Base-by-base conservation (phyloP, 2,888 invertebrate species). In the Tupiocoris notatus region DNA sequence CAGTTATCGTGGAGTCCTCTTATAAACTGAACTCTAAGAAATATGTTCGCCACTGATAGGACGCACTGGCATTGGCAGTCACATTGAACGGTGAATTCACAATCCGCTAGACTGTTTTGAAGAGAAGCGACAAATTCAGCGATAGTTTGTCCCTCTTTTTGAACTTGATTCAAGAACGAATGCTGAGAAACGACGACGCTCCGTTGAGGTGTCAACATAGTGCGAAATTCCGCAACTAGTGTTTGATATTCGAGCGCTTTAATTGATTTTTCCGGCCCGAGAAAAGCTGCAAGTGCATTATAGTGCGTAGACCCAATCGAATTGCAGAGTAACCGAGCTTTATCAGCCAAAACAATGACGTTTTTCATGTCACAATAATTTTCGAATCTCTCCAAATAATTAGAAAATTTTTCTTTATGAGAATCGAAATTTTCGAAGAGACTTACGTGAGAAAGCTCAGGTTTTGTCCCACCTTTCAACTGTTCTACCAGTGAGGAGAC, bases 301-400 rank as follows among this genome's bases (percentile, higher is more conserved):
- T 66, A 66, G 21, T 66, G 66, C 7, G n/a, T 64, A 6, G 64
- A 64, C 9, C 64, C 64, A 21, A 64, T 64, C 3, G 64, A 64
- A n/a, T 3, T 25, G 18, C 66, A 66, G 2, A 66, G 66, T 3
- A 66, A 12, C 18, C 25, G 66, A 66, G 66, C 66, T 3, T 24
- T 66, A 3, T 66, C 25, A 18, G 7, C 20, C 25, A 3, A 9
- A 12, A 12, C 39, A 12, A 16, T 17, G 2, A 66, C 12, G 39
- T 17, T 17, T 66, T 23, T 66, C 66, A 66, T 39, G 16, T 3
- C 6, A 66, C n/a, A 16, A 66, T 66, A 66, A 25, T 25, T 25
- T 66, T 66, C 39, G 17, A 66, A 66, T 9, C 66, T 23, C 9
- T 66, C 66, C 18, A 66, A 2, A 18, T 66, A 66, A 9, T 16